Evolutionary conservation across 2,113 vertebrate species (phyloP).

Genomic region (Mormoops blainvillei): DNA sequence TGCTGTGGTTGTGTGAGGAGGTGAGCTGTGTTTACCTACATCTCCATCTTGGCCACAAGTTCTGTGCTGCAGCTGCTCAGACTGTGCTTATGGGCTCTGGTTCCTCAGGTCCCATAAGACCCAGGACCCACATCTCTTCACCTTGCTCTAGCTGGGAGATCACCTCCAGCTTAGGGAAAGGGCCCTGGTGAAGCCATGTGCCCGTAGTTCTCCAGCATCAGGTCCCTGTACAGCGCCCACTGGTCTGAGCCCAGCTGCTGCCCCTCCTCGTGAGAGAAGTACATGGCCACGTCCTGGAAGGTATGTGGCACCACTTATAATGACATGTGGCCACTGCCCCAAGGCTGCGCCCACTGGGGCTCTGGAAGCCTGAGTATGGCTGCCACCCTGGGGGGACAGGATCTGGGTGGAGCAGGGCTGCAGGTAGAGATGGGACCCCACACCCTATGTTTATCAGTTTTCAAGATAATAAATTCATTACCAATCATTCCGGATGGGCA

Average conservation of each 20-base stretch:
- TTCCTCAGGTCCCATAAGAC: conserved; percentile 20
- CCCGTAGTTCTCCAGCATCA: conserved; percentile 61
- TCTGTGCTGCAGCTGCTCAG: conserved; percentile 4
- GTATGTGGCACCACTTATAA: conserved; percentile 16
- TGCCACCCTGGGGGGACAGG: too few relatives aligned
- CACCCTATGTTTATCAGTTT: neutral
- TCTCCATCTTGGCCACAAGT: too few relatives aligned
- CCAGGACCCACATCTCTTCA: conserved; percentile 44
- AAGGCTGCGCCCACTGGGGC: too few relatives aligned
- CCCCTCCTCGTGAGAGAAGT: conserved; percentile 39
- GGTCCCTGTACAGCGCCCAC: conserved; percentile 22
- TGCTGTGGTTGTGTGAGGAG: too few relatives aligned
- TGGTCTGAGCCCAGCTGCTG: conserved; percentile 47
- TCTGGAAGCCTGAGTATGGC: too few relatives aligned
- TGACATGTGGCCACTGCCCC: too few relatives aligned
- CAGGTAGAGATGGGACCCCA: too few relatives aligned
- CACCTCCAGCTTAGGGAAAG: conserved; percentile 35
- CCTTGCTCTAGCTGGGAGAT: conserved; percentile 53
- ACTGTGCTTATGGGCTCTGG: neutral
- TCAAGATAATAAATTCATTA: conserved; percentile 8
- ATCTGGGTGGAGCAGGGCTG: too few relatives aligned
- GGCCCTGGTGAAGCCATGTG: conserved; percentile 52
- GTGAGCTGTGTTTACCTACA: too few relatives aligned
- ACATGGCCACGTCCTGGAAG: conserved; percentile 59
- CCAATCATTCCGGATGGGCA: neutral